A percentile compares a stretch with the other conserved stretches of the same genome.
Conservation (phyloP, 2,797 vertebrate genomes). For the Benthosema pterotum region DNA sequence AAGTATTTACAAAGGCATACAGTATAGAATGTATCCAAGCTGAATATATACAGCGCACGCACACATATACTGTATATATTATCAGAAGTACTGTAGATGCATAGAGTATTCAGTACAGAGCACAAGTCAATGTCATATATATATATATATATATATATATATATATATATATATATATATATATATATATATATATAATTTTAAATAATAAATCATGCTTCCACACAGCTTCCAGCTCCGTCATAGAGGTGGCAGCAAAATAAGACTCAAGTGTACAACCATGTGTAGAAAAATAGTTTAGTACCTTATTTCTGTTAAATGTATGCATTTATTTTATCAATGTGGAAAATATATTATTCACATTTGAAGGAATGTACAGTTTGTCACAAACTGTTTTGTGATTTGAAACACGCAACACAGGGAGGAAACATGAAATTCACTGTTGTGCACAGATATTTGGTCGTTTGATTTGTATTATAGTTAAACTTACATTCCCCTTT, state of each 20-base stretch:
- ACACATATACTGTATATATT: not conserved
- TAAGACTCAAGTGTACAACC: slow-evolving; percentile 46
- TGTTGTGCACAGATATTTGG: slow-evolving; percentile 17
- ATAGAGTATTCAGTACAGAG: slow-evolving; percentile 75
- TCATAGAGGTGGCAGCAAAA: slow-evolving; percentile 53
- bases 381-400: slow-evolving; percentile 2
- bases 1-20: slow-evolving; percentile 83
- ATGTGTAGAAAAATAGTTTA: slow-evolving; percentile 65
- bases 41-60: slow-evolving; percentile 65
- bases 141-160: no score
- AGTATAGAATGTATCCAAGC: slow-evolving; percentile 77
- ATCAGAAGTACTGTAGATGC: slow-evolving; percentile 75
- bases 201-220: slow-evolving; percentile 63
- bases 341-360: slow-evolving; percentile 52
- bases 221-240: slow-evolving; percentile 48
- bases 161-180: no score
- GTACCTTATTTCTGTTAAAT: slow-evolving; percentile 28
- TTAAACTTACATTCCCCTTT: slow-evolving; percentile 17
- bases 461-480: not conserved
- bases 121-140: slow-evolving; percentile 59
- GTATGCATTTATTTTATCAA: not conserved
- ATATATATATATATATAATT: no score
- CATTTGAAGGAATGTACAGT: slow-evolving; percentile 18
- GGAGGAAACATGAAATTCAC: slow-evolving; percentile 13
- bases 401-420: slow-evolving; percentile 17